Conservation (phyloP, 2,888 invertebrate genomes). For the Hirudinaria manillensis region DNA sequence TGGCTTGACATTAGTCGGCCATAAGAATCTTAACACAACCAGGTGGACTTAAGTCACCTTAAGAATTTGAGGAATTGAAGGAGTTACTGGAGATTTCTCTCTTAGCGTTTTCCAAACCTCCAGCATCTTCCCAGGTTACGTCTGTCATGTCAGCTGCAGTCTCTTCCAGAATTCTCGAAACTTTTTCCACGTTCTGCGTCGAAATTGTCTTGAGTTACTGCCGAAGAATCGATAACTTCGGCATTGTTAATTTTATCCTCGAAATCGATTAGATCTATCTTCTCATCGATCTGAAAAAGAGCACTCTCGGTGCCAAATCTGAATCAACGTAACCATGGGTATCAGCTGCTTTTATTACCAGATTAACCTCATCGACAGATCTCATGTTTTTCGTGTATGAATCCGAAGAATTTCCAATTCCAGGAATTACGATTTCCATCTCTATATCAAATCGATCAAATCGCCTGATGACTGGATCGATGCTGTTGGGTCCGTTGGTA, state of each 20-base stretch:
- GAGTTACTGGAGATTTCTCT: slow-evolving; percentile 82
- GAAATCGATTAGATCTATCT: slow-evolving; percentile 98
- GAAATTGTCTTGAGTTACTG: slow-evolving; percentile 98
- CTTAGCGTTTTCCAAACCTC: slow-evolving; percentile 90
- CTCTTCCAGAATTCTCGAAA: slow-evolving; percentile 90
- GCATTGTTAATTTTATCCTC: slow-evolving; percentile 99
- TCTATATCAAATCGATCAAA: slow-evolving; percentile 98
- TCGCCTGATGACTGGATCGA: slow-evolving; percentile 91
- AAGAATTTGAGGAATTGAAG: slow-evolving; percentile 95
- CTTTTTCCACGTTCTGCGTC: slow-evolving; percentile 97
- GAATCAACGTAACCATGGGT: slow-evolving; percentile 99
- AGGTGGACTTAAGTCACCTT: slow-evolving; percentile 99
- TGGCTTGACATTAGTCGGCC: slow-evolving; percentile 94
- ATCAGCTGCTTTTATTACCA: slow-evolving; percentile 78
- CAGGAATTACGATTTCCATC: slow-evolving; percentile 98
- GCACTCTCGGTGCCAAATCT: slow-evolving; percentile 98
- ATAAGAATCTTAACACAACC: slow-evolving; percentile 70
- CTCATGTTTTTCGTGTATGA: slow-evolving; percentile 99
- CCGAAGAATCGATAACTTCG: slow-evolving; percentile 89
- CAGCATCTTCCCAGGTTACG: slow-evolving; percentile 93
- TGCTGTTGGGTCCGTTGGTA: slow-evolving; percentile 96
- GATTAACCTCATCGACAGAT: slow-evolving; percentile 91
- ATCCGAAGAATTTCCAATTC: slow-evolving; percentile 95
- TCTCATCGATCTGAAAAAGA: slow-evolving; percentile 96
- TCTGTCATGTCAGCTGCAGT: slow-evolving; percentile 98